A percentile compares a stretch with the other conserved stretches of the same genome.
These are phyloP conservation scores for Rhadinocentrus ornatus DNA, from an alignment of 2,797 vertebrate species.

Conservation along the genomic window DNA sequence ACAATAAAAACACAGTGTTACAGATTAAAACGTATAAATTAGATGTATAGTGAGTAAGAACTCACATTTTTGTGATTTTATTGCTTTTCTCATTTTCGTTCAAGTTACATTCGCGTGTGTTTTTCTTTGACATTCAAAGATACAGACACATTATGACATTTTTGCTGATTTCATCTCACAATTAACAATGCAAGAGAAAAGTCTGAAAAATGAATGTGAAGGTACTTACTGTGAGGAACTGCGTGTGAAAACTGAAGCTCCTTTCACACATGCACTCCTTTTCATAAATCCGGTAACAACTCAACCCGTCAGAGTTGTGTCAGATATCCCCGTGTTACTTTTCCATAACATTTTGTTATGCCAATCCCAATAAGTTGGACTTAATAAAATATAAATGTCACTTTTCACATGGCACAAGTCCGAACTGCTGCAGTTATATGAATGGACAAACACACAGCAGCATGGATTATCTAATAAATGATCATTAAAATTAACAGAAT, in stretches of 20 bases:
- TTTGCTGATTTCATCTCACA: too few relatives aligned
- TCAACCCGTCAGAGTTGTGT: too few relatives aligned
- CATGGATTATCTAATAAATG: too few relatives aligned
- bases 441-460: too few relatives aligned
- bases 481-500: too few relatives aligned
- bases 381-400: too few relatives aligned
- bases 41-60: not conserved
- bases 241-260: not conserved
- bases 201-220: constrained; percentile 2
- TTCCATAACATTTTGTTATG: not conserved
- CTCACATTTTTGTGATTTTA: not conserved
- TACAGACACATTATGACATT: constrained; percentile 3
- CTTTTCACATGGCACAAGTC: too few relatives aligned
- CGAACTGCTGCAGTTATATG: too few relatives aligned
- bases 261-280: too few relatives aligned
- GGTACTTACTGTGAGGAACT: not conserved
- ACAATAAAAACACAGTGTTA: not conserved
- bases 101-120: not conserved
- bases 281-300: too few relatives aligned
- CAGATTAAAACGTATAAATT: not conserved
- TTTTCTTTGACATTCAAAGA: not conserved
- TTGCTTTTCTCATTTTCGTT: not conserved
- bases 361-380: too few relatives aligned
- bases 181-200: too few relatives aligned
- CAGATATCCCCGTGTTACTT: not conserved